These are phyloP conservation scores for Sibirionetta formosa DNA, from an alignment of 2,797 vertebrate genomes.

Conservation along the genomic window DNA sequence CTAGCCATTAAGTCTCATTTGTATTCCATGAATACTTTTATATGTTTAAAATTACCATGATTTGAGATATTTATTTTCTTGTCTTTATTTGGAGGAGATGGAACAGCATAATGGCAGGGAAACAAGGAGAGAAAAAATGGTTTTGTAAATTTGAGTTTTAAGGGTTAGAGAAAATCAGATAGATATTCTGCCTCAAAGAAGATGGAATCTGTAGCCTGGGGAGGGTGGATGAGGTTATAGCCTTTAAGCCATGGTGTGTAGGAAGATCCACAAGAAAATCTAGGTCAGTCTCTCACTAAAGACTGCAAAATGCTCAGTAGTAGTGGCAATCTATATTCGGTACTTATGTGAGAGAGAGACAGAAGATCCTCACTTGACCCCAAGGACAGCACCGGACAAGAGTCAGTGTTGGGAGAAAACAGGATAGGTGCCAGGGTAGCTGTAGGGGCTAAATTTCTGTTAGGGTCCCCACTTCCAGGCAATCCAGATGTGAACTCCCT, in stretches of 20 bases:
- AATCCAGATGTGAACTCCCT: neutral
- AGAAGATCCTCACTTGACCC: constrained; percentile 10
- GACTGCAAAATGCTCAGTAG: neutral
- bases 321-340: neutral
- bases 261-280: constrained; percentile 28
- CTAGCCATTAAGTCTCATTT: neutral
- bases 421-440: fast-evolving
- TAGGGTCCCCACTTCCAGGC: neutral
- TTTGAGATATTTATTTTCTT: neutral
- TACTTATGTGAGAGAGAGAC: neutral
- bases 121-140: constrained; percentile 3
- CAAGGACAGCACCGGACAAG: neutral
- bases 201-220: neutral
- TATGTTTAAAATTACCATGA: neutral
- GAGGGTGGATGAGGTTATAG: constrained; percentile 28
- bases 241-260: constrained; percentile 31
- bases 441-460: neutral
- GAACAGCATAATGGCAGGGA: neutral
- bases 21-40: neutral
- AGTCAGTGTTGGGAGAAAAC: neutral
- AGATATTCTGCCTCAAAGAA: neutral
- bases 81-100: neutral
- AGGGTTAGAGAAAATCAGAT: constrained; percentile 7
- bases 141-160: neutral
- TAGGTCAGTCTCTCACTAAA: constrained; percentile 31